A percentile compares a stretch with the other conserved stretches of the same genome.
These are phyloP conservation scores for Callipepla californica DNA, from an alignment of 2,113 vertebrate genomes.

Conservation along the genomic window DNA sequence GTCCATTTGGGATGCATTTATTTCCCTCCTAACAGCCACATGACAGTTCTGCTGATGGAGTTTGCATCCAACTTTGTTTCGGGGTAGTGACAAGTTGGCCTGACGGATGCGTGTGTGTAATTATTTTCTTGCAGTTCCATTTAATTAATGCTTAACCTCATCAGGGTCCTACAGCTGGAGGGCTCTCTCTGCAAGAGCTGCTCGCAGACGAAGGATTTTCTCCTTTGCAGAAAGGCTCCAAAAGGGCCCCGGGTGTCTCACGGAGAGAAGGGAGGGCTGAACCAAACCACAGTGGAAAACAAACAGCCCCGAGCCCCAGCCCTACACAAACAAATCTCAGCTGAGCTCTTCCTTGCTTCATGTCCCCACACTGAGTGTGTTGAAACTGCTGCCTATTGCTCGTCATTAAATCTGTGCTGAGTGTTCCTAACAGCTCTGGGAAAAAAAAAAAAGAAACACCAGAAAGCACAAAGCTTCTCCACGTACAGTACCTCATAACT, in stretches of 20 bases:
- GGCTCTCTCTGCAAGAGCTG: slow-evolving; percentile 48
- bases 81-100: slow-evolving; percentile 73
- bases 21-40: slow-evolving; percentile 77
- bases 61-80: slow-evolving; percentile 77
- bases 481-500: slow-evolving; percentile 19
- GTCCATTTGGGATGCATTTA: slow-evolving; percentile 83
- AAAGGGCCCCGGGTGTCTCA: neutral
- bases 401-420: slow-evolving; percentile 39
- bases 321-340: neutral
- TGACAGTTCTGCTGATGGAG: slow-evolving; percentile 78
- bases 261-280: neutral
- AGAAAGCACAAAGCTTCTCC: neutral
- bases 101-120: slow-evolving; percentile 76
- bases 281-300: neutral
- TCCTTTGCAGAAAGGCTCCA: slow-evolving; percentile 18
- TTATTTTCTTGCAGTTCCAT: slow-evolving; percentile 76
- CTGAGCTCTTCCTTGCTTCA: neutral
- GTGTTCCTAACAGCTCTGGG: slow-evolving; percentile 16
- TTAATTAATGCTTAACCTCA: slow-evolving; percentile 83
- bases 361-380: slow-evolving; percentile 12
- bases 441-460: neutral
- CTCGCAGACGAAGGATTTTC: slow-evolving; percentile 50
- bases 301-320: neutral
- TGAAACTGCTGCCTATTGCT: slow-evolving; percentile 15
- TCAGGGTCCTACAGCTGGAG: slow-evolving; percentile 73